Percentiles rank a stretch among this genome's conserved stretches.
Evolutionary conservation across 2,888 invertebrate genomes (phyloP).

Genomic region (Cephus nigrinus): DNA sequence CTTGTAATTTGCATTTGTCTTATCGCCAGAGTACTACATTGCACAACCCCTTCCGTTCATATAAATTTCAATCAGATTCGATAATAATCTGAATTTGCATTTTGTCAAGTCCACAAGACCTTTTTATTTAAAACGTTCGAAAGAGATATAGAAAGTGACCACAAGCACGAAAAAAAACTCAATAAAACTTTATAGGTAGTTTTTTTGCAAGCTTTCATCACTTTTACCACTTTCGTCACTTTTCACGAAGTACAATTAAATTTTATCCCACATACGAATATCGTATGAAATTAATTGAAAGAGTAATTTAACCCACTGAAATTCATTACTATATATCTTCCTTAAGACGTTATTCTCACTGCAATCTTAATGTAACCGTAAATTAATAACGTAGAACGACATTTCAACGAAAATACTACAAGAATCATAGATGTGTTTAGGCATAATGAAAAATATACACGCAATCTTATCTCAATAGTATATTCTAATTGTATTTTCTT

Average conservation of each 20-base stretch:
- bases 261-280: background rate
- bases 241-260: background rate
- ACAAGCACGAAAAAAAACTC: background rate
- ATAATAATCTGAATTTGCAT: background rate
- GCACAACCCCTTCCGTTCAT: background rate
- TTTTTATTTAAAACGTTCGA: background rate
- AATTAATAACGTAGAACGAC: background rate
- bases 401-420: background rate
- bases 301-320: background rate
- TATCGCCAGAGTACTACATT: background rate
- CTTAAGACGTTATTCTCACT: background rate
- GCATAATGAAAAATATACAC: background rate
- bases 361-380: background rate
- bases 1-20: background rate
- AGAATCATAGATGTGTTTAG: background rate
- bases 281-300: background rate
- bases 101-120: background rate
- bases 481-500: background rate
- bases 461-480: background rate
- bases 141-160: background rate
- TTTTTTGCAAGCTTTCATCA: background rate
- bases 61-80: background rate
- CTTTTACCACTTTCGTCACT: background rate
- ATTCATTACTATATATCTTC: background rate
- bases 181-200: background rate